Evolutionary conservation across 2,113 vertebrate genomes (phyloP).

Genomic region (Larimichthys polyactis): DNA sequence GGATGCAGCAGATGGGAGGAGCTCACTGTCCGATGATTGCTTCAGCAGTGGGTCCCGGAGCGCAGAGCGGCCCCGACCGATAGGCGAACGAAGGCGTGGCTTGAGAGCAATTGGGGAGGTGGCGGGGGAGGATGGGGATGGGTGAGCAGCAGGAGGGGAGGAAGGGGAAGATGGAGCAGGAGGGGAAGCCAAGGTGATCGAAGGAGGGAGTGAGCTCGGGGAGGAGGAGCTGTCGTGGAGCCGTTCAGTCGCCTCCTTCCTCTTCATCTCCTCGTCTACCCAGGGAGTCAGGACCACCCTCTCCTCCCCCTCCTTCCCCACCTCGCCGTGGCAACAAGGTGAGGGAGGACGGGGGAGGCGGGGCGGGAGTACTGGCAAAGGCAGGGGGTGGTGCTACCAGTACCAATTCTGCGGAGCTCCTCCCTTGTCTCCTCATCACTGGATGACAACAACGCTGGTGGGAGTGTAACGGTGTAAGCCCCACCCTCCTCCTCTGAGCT

Average conservation of each 20-base stretch:
- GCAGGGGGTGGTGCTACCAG: constrained; percentile 94
- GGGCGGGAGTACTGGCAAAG: constrained; percentile 86
- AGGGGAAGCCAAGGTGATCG: constrained; percentile 91
- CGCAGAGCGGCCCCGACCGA: constrained; percentile 89
- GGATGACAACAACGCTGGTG: constrained; percentile 93
- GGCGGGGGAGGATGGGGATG: constrained; percentile 87
- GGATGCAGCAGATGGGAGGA: constrained; percentile 94
- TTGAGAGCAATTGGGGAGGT: constrained; percentile 92
- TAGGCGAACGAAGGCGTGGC: constrained; percentile 95
- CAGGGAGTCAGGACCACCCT: constrained; percentile 91
- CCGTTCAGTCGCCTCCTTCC: constrained; percentile 91
- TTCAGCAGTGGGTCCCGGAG: constrained; percentile 99
- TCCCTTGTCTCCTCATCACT: constrained; percentile 98
- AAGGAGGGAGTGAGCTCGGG: constrained; percentile 94
- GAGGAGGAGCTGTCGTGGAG: constrained; percentile 94
- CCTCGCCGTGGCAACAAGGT: constrained; percentile 71
- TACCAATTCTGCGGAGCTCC: constrained; percentile 95
- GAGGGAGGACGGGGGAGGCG: constrained; percentile 83
- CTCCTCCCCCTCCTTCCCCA: constrained; percentile 84
- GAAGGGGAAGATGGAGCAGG: constrained; percentile 84
- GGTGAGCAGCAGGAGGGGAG: constrained; percentile 87
- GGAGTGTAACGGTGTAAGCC: constrained; percentile 93
- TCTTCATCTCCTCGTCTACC: constrained; percentile 91
- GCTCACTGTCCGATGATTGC: constrained; percentile 99
- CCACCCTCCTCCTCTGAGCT: constrained; percentile 96